Percentiles rank a stretch among this genome's conserved stretches.
Conservation (phyloP, 2,797 vertebrate genomes). For the Sorex maritimensis region DNA sequence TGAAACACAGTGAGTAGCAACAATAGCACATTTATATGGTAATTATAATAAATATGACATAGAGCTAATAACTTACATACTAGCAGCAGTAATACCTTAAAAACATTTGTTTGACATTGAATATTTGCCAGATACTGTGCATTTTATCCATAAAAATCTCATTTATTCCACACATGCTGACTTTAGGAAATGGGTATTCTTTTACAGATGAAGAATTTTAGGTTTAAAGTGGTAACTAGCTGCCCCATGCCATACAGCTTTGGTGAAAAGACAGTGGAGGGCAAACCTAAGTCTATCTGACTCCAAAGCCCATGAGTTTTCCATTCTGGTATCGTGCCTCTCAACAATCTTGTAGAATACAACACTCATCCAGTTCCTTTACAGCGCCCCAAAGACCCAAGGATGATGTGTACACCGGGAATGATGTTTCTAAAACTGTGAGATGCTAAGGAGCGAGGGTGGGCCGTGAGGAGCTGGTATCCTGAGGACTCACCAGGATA, state of each 20-base stretch:
- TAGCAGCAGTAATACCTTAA: conserved; percentile 42
- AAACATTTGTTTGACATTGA: conserved; percentile 54
- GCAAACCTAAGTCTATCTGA: conserved; percentile 26
- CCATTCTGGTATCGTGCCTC: not conserved
- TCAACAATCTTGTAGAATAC: not conserved
- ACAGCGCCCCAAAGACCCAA: not conserved
- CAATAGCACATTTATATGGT: conserved; percentile 13
- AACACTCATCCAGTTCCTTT: not conserved
- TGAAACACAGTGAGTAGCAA: not conserved
- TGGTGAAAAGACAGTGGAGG: conserved; percentile 34
- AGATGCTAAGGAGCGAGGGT: conserved; percentile 34
- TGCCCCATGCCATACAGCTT: not conserved
- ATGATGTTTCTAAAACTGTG: conserved; percentile 3
- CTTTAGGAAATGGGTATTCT: conserved; percentile 63
- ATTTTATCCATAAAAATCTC: conserved; percentile 52
- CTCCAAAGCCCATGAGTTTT: conserved; percentile 22
- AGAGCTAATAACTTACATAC: not conserved
- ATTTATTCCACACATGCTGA: conserved; percentile 53
- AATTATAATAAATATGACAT: conserved; percentile 34
- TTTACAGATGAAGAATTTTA: conserved; percentile 39
- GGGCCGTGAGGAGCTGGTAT: not conserved
- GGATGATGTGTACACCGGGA: not conserved
- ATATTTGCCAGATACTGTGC: conserved; percentile 34
- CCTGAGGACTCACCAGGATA: conserved; percentile 40
- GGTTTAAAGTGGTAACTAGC: conserved; percentile 17